A percentile compares a stretch with the other conserved stretches of the same genome.
phyloP scores from a whole-genome alignment of 2,797 vertebrate genomes.

The Lepilemur ruficaudatus region DNA sequence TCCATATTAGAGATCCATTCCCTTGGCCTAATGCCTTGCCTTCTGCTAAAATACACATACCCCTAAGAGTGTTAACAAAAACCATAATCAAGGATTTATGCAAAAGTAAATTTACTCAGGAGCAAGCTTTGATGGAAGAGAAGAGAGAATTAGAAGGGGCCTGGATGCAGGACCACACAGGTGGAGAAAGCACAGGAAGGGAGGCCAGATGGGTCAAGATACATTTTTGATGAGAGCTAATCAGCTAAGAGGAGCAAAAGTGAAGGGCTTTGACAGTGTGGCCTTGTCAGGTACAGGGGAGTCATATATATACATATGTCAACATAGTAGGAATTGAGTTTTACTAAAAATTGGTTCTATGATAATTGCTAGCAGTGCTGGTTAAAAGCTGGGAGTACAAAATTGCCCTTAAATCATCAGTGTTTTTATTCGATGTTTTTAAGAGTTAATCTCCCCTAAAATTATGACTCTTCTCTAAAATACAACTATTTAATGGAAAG shows the following conservation, averaged over 20 bases:
- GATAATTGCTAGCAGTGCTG: neutral
- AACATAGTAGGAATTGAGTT: neutral
- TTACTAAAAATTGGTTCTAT: neutral
- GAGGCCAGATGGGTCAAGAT: neutral
- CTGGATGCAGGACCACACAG: neutral
- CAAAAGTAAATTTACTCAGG: neutral
- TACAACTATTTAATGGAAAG: neutral
- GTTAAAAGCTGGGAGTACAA: neutral
- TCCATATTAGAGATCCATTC: neutral
- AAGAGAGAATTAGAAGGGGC: neutral
- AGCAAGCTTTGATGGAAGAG: neutral
- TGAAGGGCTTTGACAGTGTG: neutral
- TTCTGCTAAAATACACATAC: neutral
- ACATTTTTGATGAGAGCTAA: neutral
- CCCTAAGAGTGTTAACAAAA: neutral
- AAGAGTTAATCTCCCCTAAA: neutral
- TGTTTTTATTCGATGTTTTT: neutral
- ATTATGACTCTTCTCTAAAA: neutral
- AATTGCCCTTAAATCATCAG: neutral
- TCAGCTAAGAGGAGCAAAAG: neutral
- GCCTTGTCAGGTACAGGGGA: neutral
- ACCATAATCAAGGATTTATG: neutral
- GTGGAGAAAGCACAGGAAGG: neutral
- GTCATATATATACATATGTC: neutral
- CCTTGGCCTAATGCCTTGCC: neutral